Evolutionary conservation across 1,140 invertebrate genomes (phyloP).

Genomic region (Samia ricini): DNA sequence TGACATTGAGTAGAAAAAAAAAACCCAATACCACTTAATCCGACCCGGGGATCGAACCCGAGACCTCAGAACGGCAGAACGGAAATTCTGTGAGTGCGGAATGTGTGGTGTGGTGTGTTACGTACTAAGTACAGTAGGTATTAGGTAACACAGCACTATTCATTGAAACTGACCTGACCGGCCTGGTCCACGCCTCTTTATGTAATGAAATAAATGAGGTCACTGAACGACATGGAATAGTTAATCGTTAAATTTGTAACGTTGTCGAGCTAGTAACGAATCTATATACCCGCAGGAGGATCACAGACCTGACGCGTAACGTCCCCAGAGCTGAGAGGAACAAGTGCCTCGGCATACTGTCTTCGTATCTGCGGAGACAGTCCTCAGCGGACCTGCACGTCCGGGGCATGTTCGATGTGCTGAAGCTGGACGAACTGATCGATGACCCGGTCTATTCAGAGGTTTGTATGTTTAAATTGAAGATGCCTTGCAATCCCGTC

Average conservation of each 20-base stretch:
- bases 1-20: too few relatives aligned
- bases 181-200: too few relatives aligned
- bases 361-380: neutral
- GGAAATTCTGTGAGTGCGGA: too few relatives aligned
- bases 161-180: too few relatives aligned
- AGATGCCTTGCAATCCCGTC: neutral
- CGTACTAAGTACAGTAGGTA: too few relatives aligned
- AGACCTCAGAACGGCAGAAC: too few relatives aligned
- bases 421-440: constrained; percentile 9
- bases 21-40: too few relatives aligned
- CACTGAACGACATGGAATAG: too few relatives aligned
- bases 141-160: too few relatives aligned
- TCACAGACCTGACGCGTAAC: neutral
- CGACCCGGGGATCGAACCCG: too few relatives aligned
- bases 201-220: too few relatives aligned
- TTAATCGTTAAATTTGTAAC: neutral
- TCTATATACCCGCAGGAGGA: neutral
- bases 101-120: too few relatives aligned
- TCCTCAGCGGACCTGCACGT: neutral
- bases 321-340: neutral
- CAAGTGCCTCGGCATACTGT: constrained; percentile 16
- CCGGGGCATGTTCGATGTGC: constrained; percentile 8
- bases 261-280: neutral
- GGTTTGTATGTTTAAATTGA: neutral
- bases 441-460: neutral